Conservation (phyloP, 2,797 vertebrate species). For the Pangasius macronema region DNA sequence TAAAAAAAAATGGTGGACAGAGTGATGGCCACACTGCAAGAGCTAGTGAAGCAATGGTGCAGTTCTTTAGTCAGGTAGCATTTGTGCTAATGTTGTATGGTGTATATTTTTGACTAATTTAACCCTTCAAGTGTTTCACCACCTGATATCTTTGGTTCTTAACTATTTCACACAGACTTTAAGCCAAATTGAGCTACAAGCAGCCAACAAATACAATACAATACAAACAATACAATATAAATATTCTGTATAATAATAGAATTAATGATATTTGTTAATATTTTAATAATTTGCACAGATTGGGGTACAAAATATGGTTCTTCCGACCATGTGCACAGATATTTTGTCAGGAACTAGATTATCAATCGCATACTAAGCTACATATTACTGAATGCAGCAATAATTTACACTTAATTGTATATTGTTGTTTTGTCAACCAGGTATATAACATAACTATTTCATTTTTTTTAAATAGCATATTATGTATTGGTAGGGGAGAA, state of each 20-base stretch:
- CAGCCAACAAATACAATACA: background rate
- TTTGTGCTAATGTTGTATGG: background rate
- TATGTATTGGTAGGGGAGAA: background rate
- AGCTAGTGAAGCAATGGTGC: background rate
- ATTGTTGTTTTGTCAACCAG: background rate
- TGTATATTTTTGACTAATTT: background rate
- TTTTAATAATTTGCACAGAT: background rate
- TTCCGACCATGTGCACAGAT: background rate
- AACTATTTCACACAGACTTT: background rate
- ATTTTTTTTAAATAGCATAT: background rate
- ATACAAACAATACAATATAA: background rate
- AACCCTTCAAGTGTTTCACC: background rate
- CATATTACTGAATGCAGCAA: background rate
- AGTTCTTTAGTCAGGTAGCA: background rate
- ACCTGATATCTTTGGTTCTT: background rate
- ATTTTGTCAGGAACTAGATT: background rate
- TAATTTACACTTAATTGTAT: background rate
- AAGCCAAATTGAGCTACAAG: background rate
- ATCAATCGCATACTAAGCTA: background rate
- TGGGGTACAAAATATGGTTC: background rate
- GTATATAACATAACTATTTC: background rate
- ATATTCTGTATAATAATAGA: background rate
- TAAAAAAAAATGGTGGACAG: constrained; percentile 51
- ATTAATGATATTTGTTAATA: background rate
- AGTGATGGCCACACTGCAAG: constrained; percentile 36